Percentiles rank a stretch among this genome's conserved stretches.
Evolutionary conservation across 2,888 invertebrate species (phyloP).

Genomic region (Heteromurus nitidus): DNA sequence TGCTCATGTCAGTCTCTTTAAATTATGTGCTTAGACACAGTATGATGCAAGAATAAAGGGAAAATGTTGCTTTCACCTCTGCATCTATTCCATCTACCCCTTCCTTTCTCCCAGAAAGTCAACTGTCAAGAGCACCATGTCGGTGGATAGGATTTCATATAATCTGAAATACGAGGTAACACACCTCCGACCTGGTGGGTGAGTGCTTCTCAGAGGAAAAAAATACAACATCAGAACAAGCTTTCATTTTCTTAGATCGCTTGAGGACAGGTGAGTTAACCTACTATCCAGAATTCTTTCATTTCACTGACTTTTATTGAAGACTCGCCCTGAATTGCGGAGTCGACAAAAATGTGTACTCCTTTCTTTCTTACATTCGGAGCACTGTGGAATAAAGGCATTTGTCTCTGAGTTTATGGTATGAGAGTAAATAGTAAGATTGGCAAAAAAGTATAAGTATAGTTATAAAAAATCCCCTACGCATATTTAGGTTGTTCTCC

Average conservation of each 20-base stretch:
- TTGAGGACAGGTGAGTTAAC: slow-evolving; percentile 54
- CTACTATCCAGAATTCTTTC: slow-evolving; percentile 41
- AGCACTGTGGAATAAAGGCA: too few species aligned
- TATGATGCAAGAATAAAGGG: slow-evolving; percentile 5
- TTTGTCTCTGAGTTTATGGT: too few species aligned
- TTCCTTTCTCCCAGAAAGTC: background rate
- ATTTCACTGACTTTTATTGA: slow-evolving; percentile 39
- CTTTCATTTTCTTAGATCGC: slow-evolving; percentile 49
- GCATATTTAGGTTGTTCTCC: too few species aligned
- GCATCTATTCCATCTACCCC: background rate
- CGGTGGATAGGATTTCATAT: slow-evolving; percentile 9
- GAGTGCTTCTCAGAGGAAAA: background rate
- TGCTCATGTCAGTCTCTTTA: slow-evolving; percentile 11
- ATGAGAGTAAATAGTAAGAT: too few species aligned
- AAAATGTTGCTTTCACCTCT: background rate
- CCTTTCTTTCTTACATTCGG: too few species aligned
- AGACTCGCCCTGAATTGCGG: slow-evolving; percentile 9
- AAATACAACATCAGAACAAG: slow-evolving; percentile 39
- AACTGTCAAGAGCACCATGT: slow-evolving; percentile 14
- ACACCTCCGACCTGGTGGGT: background rate
- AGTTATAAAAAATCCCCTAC: too few species aligned
- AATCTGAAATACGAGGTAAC: background rate
- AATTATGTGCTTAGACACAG: background rate
- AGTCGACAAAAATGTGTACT: background rate
- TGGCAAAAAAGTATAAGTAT: too few species aligned